A percentile compares a stretch with the other conserved stretches of the same genome.
Evolutionary conservation across 2,113 vertebrate genomes (phyloP).

Genomic region (Oncorhynchus keta): DNA sequence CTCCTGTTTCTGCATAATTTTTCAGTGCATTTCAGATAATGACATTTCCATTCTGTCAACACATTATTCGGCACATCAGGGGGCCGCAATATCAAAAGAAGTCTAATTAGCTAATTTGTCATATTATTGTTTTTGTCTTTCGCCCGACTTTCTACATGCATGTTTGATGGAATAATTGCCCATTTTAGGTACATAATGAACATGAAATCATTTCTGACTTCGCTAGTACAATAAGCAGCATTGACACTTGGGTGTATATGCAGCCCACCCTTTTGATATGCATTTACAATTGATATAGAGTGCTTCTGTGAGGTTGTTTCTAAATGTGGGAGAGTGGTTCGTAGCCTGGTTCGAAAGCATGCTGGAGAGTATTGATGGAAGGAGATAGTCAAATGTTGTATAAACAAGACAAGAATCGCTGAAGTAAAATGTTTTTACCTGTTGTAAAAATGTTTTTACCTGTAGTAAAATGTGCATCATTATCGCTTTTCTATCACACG

Average conservation of each 20-base stretch:
- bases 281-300: not conserved
- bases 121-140: slow-evolving; percentile 53
- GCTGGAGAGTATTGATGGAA: too few relatives aligned
- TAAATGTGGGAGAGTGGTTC: not conserved
- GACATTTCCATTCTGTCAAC: not conserved
- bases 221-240: slow-evolving; percentile 2
- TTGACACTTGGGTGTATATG: not conserved
- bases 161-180: slow-evolving; percentile 64
- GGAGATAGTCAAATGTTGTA: too few relatives aligned
- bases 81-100: slow-evolving; percentile 43
- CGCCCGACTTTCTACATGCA: slow-evolving; percentile 34
- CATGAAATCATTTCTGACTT: slow-evolving; percentile 36
- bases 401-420: too few relatives aligned
- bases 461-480: too few relatives aligned
- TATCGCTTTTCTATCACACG: too few relatives aligned
- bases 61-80: slow-evolving; percentile 16
- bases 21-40: not conserved
- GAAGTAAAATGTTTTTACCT: too few relatives aligned
- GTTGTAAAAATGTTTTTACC: too few relatives aligned
- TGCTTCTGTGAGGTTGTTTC: slow-evolving; percentile 15
- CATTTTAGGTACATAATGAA: slow-evolving; percentile 57
- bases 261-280: slow-evolving; percentile 11
- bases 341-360: not conserved
- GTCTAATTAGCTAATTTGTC: slow-evolving; percentile 69
- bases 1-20: too few relatives aligned